These are phyloP conservation scores for Acrossocheilus wenchowensis DNA, from an alignment of 2,797 vertebrate genomes.

Conservation along the genomic window DNA sequence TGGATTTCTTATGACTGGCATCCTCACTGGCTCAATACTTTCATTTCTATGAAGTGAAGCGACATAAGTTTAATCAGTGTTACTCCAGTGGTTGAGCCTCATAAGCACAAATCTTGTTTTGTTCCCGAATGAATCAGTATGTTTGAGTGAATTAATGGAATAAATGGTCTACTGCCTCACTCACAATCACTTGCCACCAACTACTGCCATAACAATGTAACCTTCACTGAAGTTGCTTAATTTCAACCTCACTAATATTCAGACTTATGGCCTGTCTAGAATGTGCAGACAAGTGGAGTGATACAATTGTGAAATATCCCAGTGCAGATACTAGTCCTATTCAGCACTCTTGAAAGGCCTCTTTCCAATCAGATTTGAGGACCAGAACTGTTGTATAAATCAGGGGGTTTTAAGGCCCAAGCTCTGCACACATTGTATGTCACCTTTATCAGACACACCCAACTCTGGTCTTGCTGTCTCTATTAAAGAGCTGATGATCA, in stretches of 20 bases:
- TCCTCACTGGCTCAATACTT: too few species aligned
- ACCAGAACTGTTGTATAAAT: background rate
- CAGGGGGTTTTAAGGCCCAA: too few species aligned
- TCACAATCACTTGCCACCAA: background rate
- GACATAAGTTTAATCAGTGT: too few species aligned
- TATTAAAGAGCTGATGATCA: too few species aligned
- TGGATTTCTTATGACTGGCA: too few species aligned
- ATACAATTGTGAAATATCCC: background rate
- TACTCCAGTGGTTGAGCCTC: too few species aligned
- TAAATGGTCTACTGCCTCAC: background rate
- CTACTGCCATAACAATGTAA: too few species aligned
- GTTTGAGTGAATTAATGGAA: background rate
- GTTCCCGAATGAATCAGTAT: background rate
- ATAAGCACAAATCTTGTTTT: too few species aligned
- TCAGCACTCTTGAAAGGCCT: background rate
- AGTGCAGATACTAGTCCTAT: background rate
- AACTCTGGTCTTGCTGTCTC: too few species aligned
- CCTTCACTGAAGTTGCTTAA: background rate
- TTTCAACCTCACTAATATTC: background rate
- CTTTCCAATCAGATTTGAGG: background rate
- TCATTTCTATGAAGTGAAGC: too few species aligned
- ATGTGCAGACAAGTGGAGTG: background rate
- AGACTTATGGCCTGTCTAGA: background rate
- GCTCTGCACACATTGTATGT: too few species aligned
- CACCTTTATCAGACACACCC: too few species aligned